Evolutionary conservation across 1,140 invertebrate species (phyloP), one percentile per base, ranked within the genome.

Genomic region (Bombus affinis): DNA sequence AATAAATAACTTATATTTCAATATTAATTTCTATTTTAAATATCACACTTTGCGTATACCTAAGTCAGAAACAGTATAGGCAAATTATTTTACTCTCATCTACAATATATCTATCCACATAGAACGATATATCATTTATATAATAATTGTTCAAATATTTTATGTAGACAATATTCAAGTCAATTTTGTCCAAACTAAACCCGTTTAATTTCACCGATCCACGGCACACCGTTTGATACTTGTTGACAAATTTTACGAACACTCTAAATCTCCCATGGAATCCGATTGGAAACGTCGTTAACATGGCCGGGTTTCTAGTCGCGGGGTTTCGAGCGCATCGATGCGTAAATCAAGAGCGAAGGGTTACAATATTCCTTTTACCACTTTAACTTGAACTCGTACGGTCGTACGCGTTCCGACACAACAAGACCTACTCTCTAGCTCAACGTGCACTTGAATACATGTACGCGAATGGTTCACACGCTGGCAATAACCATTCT

Each of bases 401-500:
- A 44, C 71, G 13, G 6, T 73, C 44, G 39, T 73, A 44, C 71
- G 13, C 28, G 71, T 47, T n/a, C 71, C 39, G 25, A 44, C 18
- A 42, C 28, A 42, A 53, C 47, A 22, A 53, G 15, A 18, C 71
- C 71, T 73, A 70, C 42, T 65, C 37, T 80, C 42, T 22, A 66
- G 25, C 37, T 9, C 6, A 22, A 15, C n/a, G 44, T 9, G 22
- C 15, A 39, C 25, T 32, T 32, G 37, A 25, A 25, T 32, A 13
- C 25, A 53, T 15, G 42, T 22, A 53, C 47, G 66, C n/a, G 68
- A 81, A 32, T 47, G 15, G 32, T 71, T 37, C 66, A 72, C 65
- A 13, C 25, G 39, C 35, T n/a, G 37, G 66, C 79, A 72, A 81
- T 81, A 81, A 81, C 79, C 68, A 57, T 81, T 81, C 66, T 25